Percentiles rank a stretch among this genome's conserved stretches.
Evolutionary conservation across 2,113 vertebrate genomes (phyloP).

Genomic region (Eurystomus gularis): DNA sequence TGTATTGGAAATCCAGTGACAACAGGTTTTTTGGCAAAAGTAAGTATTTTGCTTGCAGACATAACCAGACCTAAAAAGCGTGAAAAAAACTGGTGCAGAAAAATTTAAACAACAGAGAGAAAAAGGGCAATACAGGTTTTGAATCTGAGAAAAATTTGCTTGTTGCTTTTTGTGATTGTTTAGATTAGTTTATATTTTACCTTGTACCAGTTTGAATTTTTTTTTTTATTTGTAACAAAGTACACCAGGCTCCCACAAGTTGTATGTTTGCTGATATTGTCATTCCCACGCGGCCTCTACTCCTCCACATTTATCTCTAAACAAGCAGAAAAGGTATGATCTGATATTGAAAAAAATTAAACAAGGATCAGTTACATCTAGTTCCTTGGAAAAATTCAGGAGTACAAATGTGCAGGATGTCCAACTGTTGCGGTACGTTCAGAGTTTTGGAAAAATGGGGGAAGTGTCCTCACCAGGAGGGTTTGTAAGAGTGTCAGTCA

Average conservation of each 20-base stretch:
- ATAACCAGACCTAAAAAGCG: not conserved
- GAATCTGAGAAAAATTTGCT: not conserved
- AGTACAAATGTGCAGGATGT: not conserved
- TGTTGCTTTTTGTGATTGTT: not conserved
- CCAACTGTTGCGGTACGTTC: not conserved
- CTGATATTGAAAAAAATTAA: not conserved
- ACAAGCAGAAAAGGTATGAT: not conserved
- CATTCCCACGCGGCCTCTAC: not conserved
- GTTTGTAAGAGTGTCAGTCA: not conserved
- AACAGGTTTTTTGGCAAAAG: not conserved
- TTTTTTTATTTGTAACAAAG: not conserved
- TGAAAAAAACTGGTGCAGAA: not conserved
- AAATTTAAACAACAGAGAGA: not conserved
- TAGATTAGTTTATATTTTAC: not conserved
- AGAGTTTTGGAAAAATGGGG: not conserved
- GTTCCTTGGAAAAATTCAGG: not conserved
- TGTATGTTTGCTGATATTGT: not conserved
- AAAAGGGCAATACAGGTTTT: not conserved
- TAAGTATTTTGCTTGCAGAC: not conserved
- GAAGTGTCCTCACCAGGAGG: not conserved
- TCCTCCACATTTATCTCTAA: not conserved
- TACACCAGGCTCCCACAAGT: not conserved
- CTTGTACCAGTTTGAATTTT: not conserved
- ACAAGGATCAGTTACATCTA: not conserved
- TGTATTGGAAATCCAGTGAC: not conserved